Evolutionary conservation across 2,113 vertebrate species (phyloP), one percentile per base, ranked within the genome.

Genomic region (Nycticryphes semicollaris): DNA sequence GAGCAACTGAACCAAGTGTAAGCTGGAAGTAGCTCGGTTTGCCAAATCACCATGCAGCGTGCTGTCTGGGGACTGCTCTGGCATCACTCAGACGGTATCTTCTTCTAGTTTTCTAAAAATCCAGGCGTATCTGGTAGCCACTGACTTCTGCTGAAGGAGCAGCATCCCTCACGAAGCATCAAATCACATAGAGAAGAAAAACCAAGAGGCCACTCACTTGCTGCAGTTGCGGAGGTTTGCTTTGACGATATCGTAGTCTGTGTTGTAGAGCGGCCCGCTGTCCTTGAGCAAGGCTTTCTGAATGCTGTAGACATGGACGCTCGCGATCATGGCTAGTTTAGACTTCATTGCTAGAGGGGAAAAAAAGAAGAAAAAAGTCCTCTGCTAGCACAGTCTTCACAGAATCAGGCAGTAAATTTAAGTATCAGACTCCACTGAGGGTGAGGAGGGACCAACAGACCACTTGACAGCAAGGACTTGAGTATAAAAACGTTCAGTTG

Each of bases 271-370:
- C 0, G 99, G 99, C 4, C 98, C 98, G 27, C 99, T 99, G 98
- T 99, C 99, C 96, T 98, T 99, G 43, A 99, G 98, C 66, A 98
- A 96, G 27, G 99, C 99, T 96, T 99, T 99, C 97, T 99, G 99
- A 68, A 99, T 97, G 78, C 99, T 99, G 98, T 99, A 99, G 85
- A 99, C 98, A 6, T 99, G 99, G 69, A 99, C 96, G 1, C 99
- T 99, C 16, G 99, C 98, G 7, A 98, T 70, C 10, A 98, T 83
- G 53, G 98, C 97, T 93, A 99, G 98, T 94, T 98, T 99, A 19
- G 99, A 98, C 96, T 99, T 99, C 79, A 98, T 93, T 76, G 98
- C 99, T 99, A 97, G 43, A 97, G 43, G 33, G 14, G 14, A 4
- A 4, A 72, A 62, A 77, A 43, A 69, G 84, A 91, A 94, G 79